Evolutionary conservation across 2,113 vertebrate genomes (phyloP).

Genomic region (Spermophilus dauricus): DNA sequence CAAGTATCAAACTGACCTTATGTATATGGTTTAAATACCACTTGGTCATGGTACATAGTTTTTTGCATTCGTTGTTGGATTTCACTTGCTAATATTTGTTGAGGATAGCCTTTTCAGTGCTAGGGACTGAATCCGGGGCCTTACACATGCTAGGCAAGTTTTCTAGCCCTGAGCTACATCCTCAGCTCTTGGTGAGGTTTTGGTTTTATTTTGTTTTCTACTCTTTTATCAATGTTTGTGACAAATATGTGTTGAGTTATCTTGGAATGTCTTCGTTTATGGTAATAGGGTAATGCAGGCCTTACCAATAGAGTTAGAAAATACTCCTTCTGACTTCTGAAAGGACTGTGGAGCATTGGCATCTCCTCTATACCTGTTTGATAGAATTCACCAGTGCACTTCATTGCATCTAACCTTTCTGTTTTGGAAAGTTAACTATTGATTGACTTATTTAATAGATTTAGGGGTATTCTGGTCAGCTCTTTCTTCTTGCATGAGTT

Average conservation of each 20-base stretch:
- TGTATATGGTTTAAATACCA: background rate
- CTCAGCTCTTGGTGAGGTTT: background rate
- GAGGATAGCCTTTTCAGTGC: background rate
- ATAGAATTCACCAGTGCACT: background rate
- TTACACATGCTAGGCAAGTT: too few species aligned
- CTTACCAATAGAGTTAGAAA: background rate
- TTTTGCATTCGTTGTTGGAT: background rate
- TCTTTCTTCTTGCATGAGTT: background rate
- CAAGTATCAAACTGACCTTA: background rate
- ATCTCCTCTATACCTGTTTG: background rate
- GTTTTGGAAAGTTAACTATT: background rate
- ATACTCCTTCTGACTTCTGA: background rate
- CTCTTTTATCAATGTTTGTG: background rate
- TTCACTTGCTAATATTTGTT: background rate
- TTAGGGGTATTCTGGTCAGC: background rate
- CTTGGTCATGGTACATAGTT: background rate
- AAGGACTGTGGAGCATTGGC: background rate
- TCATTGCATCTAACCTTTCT: background rate
- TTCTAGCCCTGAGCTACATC: background rate
- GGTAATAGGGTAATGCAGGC: background rate
- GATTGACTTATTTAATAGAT: background rate
- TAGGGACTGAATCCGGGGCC: background rate
- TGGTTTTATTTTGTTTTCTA: background rate
- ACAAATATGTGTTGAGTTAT: background rate
- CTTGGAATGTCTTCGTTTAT: background rate